These are phyloP conservation scores for Thymelicus acteon DNA, from an alignment of 2,888 invertebrate genomes.

Conservation along the genomic window DNA sequence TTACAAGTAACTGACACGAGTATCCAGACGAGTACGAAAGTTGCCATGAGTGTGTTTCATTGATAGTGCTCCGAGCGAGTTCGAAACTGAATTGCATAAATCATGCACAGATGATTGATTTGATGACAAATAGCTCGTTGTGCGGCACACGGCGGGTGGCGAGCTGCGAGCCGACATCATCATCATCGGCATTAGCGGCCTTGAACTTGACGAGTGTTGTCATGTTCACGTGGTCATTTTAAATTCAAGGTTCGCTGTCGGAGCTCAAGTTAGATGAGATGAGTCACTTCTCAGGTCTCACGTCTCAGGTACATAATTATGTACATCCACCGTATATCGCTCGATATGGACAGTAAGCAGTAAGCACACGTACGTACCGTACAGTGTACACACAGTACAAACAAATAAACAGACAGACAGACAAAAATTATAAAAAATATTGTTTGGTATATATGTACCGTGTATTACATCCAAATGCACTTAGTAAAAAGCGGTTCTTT, in stretches of 20 bases:
- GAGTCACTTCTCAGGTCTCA: constrained; percentile 14
- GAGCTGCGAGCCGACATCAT: not conserved
- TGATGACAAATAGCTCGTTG: constrained; percentile 3
- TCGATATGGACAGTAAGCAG: not conserved
- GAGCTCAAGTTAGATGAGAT: constrained; percentile 28
- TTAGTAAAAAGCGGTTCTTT: too few relatives aligned
- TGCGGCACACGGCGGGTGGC: not conserved
- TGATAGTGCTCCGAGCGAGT: constrained; percentile 11
- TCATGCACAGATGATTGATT: constrained; percentile 20
- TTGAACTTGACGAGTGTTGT: constrained; percentile 43
- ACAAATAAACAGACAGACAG: too few relatives aligned
- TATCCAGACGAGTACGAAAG: not conserved
- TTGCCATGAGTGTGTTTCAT: constrained; percentile 2
- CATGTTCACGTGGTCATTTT: constrained; percentile 38
- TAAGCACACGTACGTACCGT: too few relatives aligned
- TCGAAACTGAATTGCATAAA: constrained; percentile 20
- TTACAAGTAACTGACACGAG: not conserved
- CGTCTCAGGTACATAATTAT: too few relatives aligned
- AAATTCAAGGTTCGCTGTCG: constrained; percentile 35
- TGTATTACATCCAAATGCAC: too few relatives aligned
- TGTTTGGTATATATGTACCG: too few relatives aligned
- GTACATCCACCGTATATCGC: not conserved
- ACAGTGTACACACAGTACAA: too few relatives aligned
- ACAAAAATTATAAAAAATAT: too few relatives aligned
- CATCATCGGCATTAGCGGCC: constrained; percentile 30